Conservation (phyloP, 2,797 vertebrate genomes). For the Bovichtus diacanthus region DNA sequence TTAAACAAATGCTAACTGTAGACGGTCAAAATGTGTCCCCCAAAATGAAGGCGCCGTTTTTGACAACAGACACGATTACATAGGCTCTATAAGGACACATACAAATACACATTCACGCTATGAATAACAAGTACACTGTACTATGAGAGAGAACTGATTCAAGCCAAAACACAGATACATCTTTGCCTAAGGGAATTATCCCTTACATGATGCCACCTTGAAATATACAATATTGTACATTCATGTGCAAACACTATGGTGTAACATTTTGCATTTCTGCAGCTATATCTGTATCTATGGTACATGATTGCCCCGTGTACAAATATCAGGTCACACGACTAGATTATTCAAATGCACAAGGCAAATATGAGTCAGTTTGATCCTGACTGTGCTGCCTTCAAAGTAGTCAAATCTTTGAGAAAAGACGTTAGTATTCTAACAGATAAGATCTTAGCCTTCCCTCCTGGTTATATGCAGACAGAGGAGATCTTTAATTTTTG, state of each 20-base stretch:
- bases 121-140: conserved; percentile 44
- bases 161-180: conserved; percentile 30
- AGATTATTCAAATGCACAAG: conserved; percentile 32
- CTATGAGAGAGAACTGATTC: conserved; percentile 29
- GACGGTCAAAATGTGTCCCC: conserved; percentile 27
- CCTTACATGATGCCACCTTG: background rate
- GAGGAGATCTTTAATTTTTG: conserved; percentile 57
- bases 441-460: conserved; percentile 30
- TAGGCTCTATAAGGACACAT: conserved; percentile 26
- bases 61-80: conserved; percentile 20
- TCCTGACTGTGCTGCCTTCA: conserved; percentile 28
- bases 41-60: conserved; percentile 26
- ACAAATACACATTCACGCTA: conserved; percentile 19
- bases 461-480: conserved; percentile 27
- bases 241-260: conserved; percentile 6
- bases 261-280: conserved; percentile 42
- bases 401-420: conserved; percentile 27
- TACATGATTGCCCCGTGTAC: conserved; percentile 5
- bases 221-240: conserved; percentile 18
- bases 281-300: conserved; percentile 25
- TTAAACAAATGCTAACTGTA: conserved; percentile 10
- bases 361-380: conserved; percentile 38
- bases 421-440: conserved; percentile 26
- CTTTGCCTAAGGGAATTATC: conserved; percentile 14
- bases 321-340: conserved; percentile 34